A percentile compares a stretch with the other conserved stretches of the same genome.
Conservation (phyloP, 2,888 invertebrate genomes). For the Luperina nickerlii region DNA sequence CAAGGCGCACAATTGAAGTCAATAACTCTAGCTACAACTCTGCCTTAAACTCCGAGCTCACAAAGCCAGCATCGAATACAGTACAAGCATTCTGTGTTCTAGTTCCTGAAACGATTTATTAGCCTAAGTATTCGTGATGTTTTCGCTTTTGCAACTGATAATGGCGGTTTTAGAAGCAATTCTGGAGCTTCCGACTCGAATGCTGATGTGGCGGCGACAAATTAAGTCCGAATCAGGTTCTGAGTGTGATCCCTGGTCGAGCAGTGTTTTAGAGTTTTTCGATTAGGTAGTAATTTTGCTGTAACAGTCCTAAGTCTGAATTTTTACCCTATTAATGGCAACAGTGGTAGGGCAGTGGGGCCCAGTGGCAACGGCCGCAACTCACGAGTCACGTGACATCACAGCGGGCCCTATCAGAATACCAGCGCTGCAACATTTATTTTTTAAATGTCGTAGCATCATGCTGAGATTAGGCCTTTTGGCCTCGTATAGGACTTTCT, state of each 20-base stretch:
- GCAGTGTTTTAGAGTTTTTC: background rate
- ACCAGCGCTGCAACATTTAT: too few relatives aligned
- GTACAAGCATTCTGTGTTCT: slow-evolving; percentile 52
- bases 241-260: background rate
- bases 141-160: slow-evolving; percentile 24
- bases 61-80: slow-evolving; percentile 69
- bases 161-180: slow-evolving; percentile 7
- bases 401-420: too few relatives aligned
- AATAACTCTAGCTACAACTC: slow-evolving; percentile 65
- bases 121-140: slow-evolving; percentile 46
- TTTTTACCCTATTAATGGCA: background rate
- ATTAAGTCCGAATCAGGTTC: background rate
- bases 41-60: slow-evolving; percentile 55
- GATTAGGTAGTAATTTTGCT: background rate
- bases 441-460: too few relatives aligned
- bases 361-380: too few relatives aligned
- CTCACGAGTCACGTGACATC: too few relatives aligned
- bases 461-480: too few relatives aligned
- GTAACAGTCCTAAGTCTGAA: background rate
- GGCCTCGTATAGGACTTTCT: too few relatives aligned
- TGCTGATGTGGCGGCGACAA: background rate
- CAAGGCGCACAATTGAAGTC: slow-evolving; percentile 68
- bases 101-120: slow-evolving; percentile 70
- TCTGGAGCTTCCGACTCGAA: background rate
- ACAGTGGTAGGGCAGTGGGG: too few relatives aligned